Percentiles rank a stretch among this genome's conserved stretches.
Conservation (phyloP, 2,888 invertebrate genomes). For the Electrophaes corylata region DNA sequence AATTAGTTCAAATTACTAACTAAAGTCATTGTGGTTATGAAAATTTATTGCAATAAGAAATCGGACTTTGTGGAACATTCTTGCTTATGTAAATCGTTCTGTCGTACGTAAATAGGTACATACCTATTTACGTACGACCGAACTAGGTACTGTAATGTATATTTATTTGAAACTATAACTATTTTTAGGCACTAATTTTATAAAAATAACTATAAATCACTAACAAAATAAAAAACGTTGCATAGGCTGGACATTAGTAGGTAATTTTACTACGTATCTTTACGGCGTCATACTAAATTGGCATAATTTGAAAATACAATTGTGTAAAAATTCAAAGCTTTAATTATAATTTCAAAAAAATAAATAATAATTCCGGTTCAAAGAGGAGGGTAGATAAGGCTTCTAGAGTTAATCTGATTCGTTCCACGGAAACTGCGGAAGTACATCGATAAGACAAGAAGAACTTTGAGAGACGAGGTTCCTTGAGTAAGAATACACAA, state of each 20-base stretch:
- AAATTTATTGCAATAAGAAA: slow-evolving; percentile 23
- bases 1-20: slow-evolving; percentile 43
- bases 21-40: slow-evolving; percentile 33
- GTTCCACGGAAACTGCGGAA: slow-evolving; percentile 33
- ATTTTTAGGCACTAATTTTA: too few species aligned
- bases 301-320: too few species aligned
- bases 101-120: neutral
- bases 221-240: too few species aligned
- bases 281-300: too few species aligned
- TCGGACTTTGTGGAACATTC: slow-evolving; percentile 12
- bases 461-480: slow-evolving; percentile 35
- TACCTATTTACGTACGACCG: too few species aligned
- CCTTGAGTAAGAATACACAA: slow-evolving; percentile 37
- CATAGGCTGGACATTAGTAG: too few species aligned
- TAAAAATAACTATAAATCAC: too few species aligned
- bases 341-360: slow-evolving; percentile 1
- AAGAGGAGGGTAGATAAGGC: slow-evolving; percentile 21
- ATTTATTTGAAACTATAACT: too few species aligned
- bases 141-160: too few species aligned
- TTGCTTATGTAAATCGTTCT: neutral
- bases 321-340: neutral
- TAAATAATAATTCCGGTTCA: slow-evolving; percentile 20
- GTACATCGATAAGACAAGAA: slow-evolving; percentile 36
- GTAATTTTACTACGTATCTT: too few species aligned
- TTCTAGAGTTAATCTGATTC: slow-evolving; percentile 36